phyloP scores from a whole-genome alignment of 2,113 vertebrate genomes.

The Periophthalmus modestus region DNA sequence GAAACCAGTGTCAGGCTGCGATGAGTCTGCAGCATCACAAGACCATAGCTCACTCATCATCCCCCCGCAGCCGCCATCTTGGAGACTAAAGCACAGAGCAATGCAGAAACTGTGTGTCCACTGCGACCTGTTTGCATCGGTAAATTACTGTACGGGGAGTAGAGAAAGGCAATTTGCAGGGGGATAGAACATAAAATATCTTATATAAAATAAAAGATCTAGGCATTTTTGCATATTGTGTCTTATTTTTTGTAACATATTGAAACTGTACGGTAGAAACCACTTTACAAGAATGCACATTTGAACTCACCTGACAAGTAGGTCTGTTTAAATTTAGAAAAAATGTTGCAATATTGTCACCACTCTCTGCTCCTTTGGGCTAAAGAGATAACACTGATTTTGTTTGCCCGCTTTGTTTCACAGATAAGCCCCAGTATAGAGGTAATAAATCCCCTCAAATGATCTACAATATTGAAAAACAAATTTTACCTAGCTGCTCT shows the following conservation, averaged over 20 bases:
- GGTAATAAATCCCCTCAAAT: no score
- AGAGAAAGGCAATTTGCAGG: not conserved
- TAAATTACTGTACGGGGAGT: no score
- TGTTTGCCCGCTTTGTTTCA: not conserved
- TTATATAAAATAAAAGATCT: not conserved
- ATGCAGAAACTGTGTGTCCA: not conserved
- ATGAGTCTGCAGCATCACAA: slow-evolving; percentile 24
- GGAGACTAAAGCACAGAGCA: not conserved
- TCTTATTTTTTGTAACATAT: not conserved
- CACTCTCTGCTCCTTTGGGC: not conserved
- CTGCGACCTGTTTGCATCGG: not conserved
- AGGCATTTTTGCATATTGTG: not conserved
- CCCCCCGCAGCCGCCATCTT: not conserved
- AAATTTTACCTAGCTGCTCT: no score
- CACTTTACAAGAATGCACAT: not conserved
- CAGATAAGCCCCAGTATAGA: no score
- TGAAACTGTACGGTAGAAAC: not conserved
- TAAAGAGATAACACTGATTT: not conserved
- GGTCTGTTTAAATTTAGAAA: not conserved
- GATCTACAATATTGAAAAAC: no score
- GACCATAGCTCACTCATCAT: slow-evolving; percentile 15
- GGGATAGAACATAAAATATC: not conserved
- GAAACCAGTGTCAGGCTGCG: slow-evolving; percentile 20
- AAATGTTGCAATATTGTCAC: not conserved
- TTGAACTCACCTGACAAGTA: not conserved